These are phyloP conservation scores for Percina caprodes DNA, from an alignment of 2,113 vertebrate genomes.

Conservation along the genomic window DNA sequence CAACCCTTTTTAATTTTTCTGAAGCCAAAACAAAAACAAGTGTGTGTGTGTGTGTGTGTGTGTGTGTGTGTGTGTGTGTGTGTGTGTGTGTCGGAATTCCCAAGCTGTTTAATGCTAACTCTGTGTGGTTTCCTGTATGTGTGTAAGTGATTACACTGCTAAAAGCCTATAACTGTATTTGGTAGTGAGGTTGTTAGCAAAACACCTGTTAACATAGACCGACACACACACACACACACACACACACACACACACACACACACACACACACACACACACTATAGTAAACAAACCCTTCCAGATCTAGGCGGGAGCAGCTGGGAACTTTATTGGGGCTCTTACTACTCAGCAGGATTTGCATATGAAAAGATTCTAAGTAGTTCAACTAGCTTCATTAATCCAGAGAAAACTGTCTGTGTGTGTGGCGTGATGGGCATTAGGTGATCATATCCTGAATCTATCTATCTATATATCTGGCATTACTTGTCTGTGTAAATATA, in stretches of 20 bases:
- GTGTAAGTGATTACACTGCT: slow-evolving; percentile 5
- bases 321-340: slow-evolving; percentile 43
- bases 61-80: not conserved
- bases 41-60: too few relatives aligned
- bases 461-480: slow-evolving; percentile 11
- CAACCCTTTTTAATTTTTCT: not conserved
- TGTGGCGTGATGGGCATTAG: not conserved
- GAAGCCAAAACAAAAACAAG: not conserved
- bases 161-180: slow-evolving; percentile 9
- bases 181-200: slow-evolving; percentile 39
- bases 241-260: slow-evolving; percentile 2
- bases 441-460: not conserved
- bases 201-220: slow-evolving; percentile 56
- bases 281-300: slow-evolving; percentile 40
- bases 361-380: slow-evolving; percentile 36
- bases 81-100: not conserved
- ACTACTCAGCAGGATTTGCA: slow-evolving; percentile 47
- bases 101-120: slow-evolving; percentile 3
- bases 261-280: not conserved
- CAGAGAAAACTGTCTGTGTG: not conserved
- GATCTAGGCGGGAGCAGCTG: slow-evolving; percentile 45
- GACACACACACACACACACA: not conserved
- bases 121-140: not conserved
- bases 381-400: slow-evolving; percentile 33
- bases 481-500: not conserved